Conservation (phyloP, 2,113 vertebrate species). For the Bos taurus region DNA sequence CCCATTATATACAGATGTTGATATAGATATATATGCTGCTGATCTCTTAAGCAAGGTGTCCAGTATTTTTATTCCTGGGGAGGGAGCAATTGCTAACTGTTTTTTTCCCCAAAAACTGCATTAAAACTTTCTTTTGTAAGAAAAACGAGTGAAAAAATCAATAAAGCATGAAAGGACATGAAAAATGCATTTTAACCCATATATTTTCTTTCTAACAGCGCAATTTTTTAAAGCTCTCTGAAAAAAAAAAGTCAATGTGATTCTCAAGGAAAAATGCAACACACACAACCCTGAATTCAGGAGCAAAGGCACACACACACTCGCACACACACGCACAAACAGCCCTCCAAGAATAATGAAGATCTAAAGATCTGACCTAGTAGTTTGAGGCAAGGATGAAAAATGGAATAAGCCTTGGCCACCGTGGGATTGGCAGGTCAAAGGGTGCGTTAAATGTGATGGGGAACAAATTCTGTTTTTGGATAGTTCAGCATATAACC, state of each 20-base stretch:
- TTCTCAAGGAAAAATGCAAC: constrained; percentile 61
- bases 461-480: background rate
- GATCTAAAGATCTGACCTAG: constrained; percentile 47
- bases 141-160: constrained; percentile 80
- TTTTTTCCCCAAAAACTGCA: constrained; percentile 61
- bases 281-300: constrained; percentile 37
- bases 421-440: background rate
- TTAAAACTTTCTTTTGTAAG: constrained; percentile 78
- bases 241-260: constrained; percentile 76
- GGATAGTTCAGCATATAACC: background rate
- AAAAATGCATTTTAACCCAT: constrained; percentile 81
- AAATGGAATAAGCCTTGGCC: background rate
- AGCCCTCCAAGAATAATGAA: constrained; percentile 51
- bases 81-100: constrained; percentile 69
- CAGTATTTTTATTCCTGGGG: constrained; percentile 64
- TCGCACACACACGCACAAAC: background rate
- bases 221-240: constrained; percentile 75
- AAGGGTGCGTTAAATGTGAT: background rate
- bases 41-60: constrained; percentile 67
- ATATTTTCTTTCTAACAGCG: constrained; percentile 55
- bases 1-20: background rate
- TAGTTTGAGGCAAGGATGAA: background rate
- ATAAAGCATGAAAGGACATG: constrained; percentile 81
- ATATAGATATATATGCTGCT: background rate
- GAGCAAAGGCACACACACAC: background rate